phyloP scores from a whole-genome alignment of 2,797 vertebrate genomes.

The Oophaga sylvatica region DNA sequence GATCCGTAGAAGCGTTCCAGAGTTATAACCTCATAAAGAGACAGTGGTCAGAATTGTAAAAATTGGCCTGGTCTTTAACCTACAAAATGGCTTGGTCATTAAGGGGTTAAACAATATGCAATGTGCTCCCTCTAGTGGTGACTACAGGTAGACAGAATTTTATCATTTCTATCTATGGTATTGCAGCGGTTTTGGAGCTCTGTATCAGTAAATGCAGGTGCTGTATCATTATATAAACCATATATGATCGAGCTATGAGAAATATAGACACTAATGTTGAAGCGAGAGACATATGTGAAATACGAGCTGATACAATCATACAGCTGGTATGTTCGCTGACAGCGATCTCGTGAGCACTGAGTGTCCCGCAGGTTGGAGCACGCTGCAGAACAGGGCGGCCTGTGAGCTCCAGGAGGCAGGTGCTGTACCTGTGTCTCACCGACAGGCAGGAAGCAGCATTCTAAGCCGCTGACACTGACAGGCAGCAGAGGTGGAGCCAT shows the following conservation, averaged over 20 bases:
- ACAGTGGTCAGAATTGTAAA: no score
- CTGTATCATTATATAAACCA: background rate
- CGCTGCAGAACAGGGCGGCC: background rate
- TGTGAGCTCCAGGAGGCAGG: background rate
- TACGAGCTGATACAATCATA: background rate
- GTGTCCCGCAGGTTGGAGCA: background rate
- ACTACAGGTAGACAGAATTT: background rate
- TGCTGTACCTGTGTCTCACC: background rate
- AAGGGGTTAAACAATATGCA: no score
- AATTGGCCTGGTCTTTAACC: no score
- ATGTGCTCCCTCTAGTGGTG: background rate
- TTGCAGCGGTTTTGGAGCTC: background rate
- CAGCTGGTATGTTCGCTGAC: background rate
- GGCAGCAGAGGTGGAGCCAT: constrained; percentile 10
- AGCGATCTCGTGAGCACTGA: background rate
- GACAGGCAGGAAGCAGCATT: background rate
- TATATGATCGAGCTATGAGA: no score
- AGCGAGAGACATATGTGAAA: no score
- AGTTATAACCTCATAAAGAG: no score
- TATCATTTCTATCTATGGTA: background rate
- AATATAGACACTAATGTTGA: no score
- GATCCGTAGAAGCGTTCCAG: no score
- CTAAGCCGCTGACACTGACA: background rate
- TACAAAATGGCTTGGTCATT: no score
- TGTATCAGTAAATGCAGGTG: no score